Evolutionary conservation across 2,888 invertebrate species (phyloP).

Genomic region (Eupithecia tripunctaria): DNA sequence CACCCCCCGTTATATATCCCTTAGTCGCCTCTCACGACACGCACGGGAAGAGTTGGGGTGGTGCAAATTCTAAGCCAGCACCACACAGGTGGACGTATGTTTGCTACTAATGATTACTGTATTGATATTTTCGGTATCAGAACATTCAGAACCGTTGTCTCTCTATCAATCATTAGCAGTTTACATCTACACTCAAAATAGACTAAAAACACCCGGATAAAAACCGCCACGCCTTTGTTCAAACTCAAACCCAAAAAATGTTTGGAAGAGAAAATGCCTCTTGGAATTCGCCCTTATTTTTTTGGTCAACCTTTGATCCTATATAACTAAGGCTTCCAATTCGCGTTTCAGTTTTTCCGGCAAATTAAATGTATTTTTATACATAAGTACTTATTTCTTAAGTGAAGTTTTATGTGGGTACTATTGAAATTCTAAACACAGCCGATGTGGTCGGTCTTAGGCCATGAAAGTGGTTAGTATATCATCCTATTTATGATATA

Average conservation of each 20-base stretch:
- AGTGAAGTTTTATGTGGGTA: not conserved
- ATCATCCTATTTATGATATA: too few relatives aligned
- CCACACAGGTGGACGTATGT: too few relatives aligned
- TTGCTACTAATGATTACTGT: too few relatives aligned
- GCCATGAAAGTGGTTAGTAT: too few relatives aligned
- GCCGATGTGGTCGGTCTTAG: too few relatives aligned
- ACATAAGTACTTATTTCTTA: not conserved
- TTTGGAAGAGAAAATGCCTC: conserved; percentile 46
- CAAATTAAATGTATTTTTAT: not conserved
- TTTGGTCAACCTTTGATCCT: conserved; percentile 57
- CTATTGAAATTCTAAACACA: not conserved
- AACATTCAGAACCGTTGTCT: not conserved
- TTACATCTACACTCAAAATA: not conserved
- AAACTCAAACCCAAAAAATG: conserved; percentile 34
- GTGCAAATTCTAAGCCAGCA: too few relatives aligned
- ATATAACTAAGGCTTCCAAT: conserved; percentile 23
- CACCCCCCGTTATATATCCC: too few relatives aligned
- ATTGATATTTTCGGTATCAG: not conserved
- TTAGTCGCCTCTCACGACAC: too few relatives aligned
- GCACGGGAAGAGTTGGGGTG: too few relatives aligned
- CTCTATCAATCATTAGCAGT: not conserved
- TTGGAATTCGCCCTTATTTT: conserved; percentile 52
- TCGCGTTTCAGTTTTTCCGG: conserved; percentile 27
- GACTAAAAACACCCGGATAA: not conserved
- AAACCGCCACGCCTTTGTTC: not conserved